phyloP scores from a whole-genome alignment of 2,797 vertebrate species.

The Galagoides demidoff region DNA sequence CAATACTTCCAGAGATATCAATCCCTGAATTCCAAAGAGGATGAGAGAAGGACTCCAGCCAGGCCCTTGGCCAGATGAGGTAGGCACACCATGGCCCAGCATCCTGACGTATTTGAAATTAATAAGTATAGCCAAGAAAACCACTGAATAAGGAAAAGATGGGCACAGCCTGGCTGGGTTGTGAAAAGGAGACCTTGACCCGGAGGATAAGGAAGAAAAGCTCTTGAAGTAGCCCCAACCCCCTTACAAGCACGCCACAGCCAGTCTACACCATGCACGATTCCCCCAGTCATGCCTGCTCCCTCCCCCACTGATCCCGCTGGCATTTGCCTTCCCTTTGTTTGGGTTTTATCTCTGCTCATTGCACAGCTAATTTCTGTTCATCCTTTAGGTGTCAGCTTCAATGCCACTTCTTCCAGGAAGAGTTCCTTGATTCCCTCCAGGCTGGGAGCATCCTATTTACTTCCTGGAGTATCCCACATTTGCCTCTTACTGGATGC shows the following conservation, averaged over 20 bases:
- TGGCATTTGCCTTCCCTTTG: neutral
- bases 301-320: neutral
- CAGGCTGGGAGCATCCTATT: neutral
- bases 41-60: neutral
- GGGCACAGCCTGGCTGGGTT: neutral
- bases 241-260: neutral
- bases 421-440: neutral
- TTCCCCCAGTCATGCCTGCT: neutral
- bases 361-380: neutral
- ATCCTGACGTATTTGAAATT: neutral
- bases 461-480: neutral
- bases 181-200: neutral
- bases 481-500: neutral
- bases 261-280: neutral
- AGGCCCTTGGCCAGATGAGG: neutral
- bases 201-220: neutral
- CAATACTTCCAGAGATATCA: neutral
- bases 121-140: neutral
- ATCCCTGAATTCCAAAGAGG: neutral
- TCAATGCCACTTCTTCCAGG: neutral
- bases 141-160: neutral
- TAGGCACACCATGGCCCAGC: neutral
- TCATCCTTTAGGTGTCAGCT: neutral
- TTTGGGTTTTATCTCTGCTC: neutral
- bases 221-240: neutral